Base-by-base conservation (phyloP, 1,140 invertebrate genomes). In the Ericerus pela region DNA sequence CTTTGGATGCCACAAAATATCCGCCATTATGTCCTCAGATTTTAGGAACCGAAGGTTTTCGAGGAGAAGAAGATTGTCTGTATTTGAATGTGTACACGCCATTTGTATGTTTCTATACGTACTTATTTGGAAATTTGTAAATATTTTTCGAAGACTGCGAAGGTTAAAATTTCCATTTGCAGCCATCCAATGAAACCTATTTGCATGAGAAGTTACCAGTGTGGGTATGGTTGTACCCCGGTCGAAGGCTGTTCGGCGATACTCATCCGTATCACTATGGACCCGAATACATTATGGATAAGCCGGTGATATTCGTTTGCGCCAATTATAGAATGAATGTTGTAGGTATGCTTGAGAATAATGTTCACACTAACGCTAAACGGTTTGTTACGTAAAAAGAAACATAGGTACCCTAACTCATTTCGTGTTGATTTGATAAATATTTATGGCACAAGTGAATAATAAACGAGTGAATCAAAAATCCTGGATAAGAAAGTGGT, bases 281-380 rank as follows among this genome's bases (percentile, higher is more conserved):
- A 1, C 72, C 79, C 1, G 63, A 70, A 8, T 70, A 73, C 61
- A 54, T 83, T 0, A 75, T 84, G 72, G 76, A 73, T 26, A 62
- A 64, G 12, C 72, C 79, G 57, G 64, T 80, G 14, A 72, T 82
- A 10, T 66, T 77, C 24, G 79, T 81, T 1, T 77, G 74, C 12
- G 66, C 81, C 1, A 79, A 79, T 63, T 82, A 79, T 63, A 65
- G 80, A 22, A 60, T 81, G 28, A 77, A 77, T 18, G 70, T 75
- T 8, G 60, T 80, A 31, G 78, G 75, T 76, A 64, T 64, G 65
- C n/a, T n/a, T n/a, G n/a, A n/a, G n/a, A n/a, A n/a, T n/a, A n/a
- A n/a, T n/a, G n/a, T n/a, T n/a, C n/a, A n/a, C n/a, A n/a, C n/a
- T n/a, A n/a, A n/a, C n/a, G n/a, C n/a, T n/a, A n/a, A n/a, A n/a